Evolutionary conservation across 2,888 invertebrate species (phyloP), one percentile per base, ranked within the genome.

Genomic region (Scelioninae gen. 1): DNA sequence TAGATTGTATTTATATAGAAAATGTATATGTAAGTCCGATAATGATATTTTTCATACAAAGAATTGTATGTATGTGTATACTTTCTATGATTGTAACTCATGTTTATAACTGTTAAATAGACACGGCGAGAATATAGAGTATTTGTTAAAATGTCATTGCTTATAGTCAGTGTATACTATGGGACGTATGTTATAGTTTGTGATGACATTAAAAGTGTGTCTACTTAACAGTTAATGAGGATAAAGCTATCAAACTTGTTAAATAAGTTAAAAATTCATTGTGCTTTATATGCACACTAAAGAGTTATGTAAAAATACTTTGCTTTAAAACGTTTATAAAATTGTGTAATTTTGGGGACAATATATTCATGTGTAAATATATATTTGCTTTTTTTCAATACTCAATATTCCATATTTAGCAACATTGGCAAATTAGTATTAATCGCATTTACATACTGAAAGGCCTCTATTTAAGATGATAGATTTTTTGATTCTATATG

Each of bases 1-100:
- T 58, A 69, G 56, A 69, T 58, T 69, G 69, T 69, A 69, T 58
- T 69, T 69, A 58, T 58, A 69, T 51, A 69, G 56, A 58, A 9
- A 55, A 51, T 23, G 23, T 32, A 62, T 74, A 56, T 32, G 56
- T 74, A 74, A 74, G 74, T 74, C 47, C 63, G 63, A 74, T 74
- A 74, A 74, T 56, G 38, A 74, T 74, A 74, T 63, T 74, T 74
- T 74, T 74, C 74, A 74, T 74, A 74, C 74, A 74, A 63, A 74
- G 16, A 51, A 60, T 74, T 63, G 74, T 74, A 74, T 74, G 74
- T 63, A 74, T 47, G 47, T 45, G 63, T 56, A 40, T 63, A 74
- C 55, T 60, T 53, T 53, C 15, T 38, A 43, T 51, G 16, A 72
- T 74, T 23, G 23, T 60, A 16, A 32, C 29, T 65, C 32, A 23